Conservation (phyloP, 1,140 invertebrate genomes). For the Drosophila rhopaloa region DNA sequence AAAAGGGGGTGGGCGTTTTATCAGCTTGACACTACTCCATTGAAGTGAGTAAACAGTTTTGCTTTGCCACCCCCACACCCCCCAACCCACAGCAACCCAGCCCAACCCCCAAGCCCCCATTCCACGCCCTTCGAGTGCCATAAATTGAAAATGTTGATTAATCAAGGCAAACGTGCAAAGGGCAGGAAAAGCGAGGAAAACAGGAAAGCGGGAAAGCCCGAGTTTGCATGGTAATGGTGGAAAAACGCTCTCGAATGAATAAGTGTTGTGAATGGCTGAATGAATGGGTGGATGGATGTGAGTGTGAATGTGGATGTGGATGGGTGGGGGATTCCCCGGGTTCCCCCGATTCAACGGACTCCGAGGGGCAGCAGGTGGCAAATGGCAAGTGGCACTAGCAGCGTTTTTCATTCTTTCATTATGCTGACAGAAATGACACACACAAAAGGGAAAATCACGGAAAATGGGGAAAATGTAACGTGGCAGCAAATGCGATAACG, state of each 20-base stretch:
- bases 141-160: constrained; percentile 82
- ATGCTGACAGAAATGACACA: constrained; percentile 69
- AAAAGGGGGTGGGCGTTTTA: constrained; percentile 43
- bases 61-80: constrained; percentile 40
- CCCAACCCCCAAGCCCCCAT: neutral
- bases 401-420: constrained; percentile 53
- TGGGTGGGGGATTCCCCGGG: neutral
- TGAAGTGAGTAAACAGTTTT: constrained; percentile 80
- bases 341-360: too few relatives aligned
- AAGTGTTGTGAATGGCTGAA: constrained; percentile 47
- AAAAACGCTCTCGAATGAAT: constrained; percentile 59
- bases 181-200: constrained; percentile 1
- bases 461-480: constrained; percentile 33
- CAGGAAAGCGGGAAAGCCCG: neutral
- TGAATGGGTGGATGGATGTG: constrained; percentile 26
- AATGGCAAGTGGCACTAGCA: constrained; percentile 37
- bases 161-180: constrained; percentile 63
- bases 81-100: neutral
- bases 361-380: constrained; percentile 45
- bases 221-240: constrained; percentile 50
- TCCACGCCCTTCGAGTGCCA: constrained; percentile 52
- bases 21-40: constrained; percentile 70
- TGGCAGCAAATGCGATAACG: constrained; percentile 67
- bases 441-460: constrained; percentile 27
- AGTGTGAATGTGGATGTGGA: neutral